Conservation (phyloP, 2,113 vertebrate species). For the Elanoides forficatus region DNA sequence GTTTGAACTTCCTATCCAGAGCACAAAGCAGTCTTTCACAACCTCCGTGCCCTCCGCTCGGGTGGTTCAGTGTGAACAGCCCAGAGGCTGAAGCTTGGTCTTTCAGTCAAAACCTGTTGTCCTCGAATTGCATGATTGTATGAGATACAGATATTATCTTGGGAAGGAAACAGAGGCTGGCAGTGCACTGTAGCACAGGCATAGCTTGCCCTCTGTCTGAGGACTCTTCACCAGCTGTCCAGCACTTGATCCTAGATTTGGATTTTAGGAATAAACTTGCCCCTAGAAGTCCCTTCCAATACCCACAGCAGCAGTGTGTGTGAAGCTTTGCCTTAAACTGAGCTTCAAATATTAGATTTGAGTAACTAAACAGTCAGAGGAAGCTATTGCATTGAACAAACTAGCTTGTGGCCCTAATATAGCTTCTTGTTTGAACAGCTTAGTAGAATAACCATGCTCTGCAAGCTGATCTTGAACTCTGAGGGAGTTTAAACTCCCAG, state of each 20-base stretch:
- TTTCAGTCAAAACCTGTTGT: background rate
- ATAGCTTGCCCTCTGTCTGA: background rate
- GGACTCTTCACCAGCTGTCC: background rate
- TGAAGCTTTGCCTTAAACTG: background rate
- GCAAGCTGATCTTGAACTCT: background rate
- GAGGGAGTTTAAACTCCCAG: background rate
- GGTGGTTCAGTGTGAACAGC: background rate
- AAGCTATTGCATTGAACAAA: background rate
- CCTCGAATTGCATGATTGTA: background rate
- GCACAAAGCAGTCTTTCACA: slow-evolving; percentile 37
- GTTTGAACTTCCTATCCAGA: background rate
- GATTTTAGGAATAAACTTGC: background rate
- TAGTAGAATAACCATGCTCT: background rate
- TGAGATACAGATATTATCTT: background rate
- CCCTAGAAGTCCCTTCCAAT: background rate
- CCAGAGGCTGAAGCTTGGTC: background rate
- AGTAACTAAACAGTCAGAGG: background rate
- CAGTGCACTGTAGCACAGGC: background rate
- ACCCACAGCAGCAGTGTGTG: background rate
- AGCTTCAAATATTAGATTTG: background rate
- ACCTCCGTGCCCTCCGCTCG: background rate
- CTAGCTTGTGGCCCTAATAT: background rate
- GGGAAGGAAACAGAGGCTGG: background rate
- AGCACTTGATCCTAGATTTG: background rate
- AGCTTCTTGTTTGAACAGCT: background rate